Conservation (phyloP, 2,888 invertebrate genomes). For the Cantharis lateralis region DNA sequence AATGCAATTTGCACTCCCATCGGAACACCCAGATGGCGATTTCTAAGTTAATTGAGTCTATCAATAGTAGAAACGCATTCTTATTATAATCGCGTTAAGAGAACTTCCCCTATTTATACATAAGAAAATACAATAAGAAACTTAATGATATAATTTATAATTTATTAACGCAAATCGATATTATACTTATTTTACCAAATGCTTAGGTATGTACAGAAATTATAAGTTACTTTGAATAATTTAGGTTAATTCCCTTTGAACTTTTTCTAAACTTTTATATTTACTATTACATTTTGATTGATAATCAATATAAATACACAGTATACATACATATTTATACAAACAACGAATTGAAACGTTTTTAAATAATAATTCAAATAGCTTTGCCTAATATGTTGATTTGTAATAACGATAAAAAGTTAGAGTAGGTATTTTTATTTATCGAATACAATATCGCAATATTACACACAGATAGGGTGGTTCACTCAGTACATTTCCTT, state of each 20-base stretch:
- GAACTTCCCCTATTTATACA: background rate
- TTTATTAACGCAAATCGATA: slow-evolving; percentile 3
- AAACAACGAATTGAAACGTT: slow-evolving; percentile 1
- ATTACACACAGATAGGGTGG: background rate
- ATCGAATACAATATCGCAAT: background rate
- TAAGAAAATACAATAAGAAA: background rate
- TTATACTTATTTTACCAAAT: background rate
- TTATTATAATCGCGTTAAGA: background rate
- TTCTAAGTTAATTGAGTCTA: background rate
- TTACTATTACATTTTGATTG: slow-evolving; percentile 3
- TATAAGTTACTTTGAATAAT: background rate
- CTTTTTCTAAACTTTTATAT: background rate
- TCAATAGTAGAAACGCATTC: background rate
- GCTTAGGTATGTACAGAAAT: background rate
- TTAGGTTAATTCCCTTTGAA: slow-evolving; percentile 3
- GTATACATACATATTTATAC: background rate
- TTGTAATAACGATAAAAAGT: background rate
- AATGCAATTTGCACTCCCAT: background rate
- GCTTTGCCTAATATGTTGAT: background rate
- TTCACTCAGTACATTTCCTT: background rate
- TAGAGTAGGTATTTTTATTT: background rate
- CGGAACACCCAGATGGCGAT: background rate
- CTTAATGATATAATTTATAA: background rate
- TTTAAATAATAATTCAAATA: background rate
- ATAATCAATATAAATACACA: background rate